Evolutionary conservation across 2,888 invertebrate species (phyloP).

Genomic region (Serripes groenlandicus): DNA sequence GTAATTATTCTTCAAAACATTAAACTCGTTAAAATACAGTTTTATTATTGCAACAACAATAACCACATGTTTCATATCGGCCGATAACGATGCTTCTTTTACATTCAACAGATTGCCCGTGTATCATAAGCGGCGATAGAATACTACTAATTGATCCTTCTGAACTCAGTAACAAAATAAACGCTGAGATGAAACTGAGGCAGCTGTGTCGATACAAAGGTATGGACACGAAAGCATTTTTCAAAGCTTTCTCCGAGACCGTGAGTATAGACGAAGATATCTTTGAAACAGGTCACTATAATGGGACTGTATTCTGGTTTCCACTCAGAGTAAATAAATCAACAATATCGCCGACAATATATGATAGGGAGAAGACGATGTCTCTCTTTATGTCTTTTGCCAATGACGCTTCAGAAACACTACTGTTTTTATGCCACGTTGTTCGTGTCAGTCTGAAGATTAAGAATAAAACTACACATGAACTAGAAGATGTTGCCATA

Average conservation of each 20-base stretch:
- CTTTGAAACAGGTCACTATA: slow-evolving; percentile 67
- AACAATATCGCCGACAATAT: slow-evolving; percentile 76
- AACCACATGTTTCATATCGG: too few relatives aligned
- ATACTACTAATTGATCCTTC: slow-evolving; percentile 81
- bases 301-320: slow-evolving; percentile 82
- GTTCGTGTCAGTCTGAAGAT: slow-evolving; percentile 73
- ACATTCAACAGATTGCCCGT: slow-evolving; percentile 83
- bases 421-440: slow-evolving; percentile 81
- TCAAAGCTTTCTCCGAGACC: slow-evolving; percentile 69
- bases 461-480: neutral
- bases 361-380: slow-evolving; percentile 69
- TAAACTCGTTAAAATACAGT: too few relatives aligned
- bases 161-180: slow-evolving; percentile 52
- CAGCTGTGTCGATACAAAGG: slow-evolving; percentile 50
- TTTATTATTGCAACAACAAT: too few relatives aligned
- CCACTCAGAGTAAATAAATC: slow-evolving; percentile 80
- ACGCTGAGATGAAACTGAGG: slow-evolving; percentile 53
- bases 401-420: slow-evolving; percentile 76
- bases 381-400: slow-evolving; percentile 76
- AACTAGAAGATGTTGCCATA: neutral
- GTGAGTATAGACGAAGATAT: slow-evolving; percentile 69
- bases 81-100: too few relatives aligned
- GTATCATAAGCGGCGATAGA: slow-evolving; percentile 79
- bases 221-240: slow-evolving; percentile 51
- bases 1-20: too few relatives aligned